Base-by-base conservation (phyloP, 2,888 invertebrate species). In the Sclerodermus sp. region DNA sequence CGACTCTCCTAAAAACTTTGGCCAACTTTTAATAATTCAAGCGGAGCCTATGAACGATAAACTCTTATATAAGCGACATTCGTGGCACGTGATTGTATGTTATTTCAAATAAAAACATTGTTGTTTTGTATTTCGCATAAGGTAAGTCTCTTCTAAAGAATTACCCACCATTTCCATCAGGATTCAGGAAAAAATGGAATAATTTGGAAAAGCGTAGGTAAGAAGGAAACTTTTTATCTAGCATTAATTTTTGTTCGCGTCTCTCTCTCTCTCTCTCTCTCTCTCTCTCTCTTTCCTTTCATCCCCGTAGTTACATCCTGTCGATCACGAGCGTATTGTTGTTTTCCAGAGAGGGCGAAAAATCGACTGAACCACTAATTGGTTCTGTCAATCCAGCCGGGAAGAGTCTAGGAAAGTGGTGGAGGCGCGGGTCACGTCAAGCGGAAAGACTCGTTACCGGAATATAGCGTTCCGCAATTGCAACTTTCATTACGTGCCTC, bases 61-160 rank as follows among this genome's bases (percentile, higher is more conserved):
- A 16, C 52, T 57, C 60, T 60, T 60, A 50, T 61, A 34, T n/a
- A 61, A 63, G 55, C 53, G 60, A 60, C 53, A 59, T 58, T 58
- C 54, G 52, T 62, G 64, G 51, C 58, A 67, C 59, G 62, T 71
- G 65, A 69, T 60, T 71, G 68, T 71, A 71, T 66, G 68, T 71
- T 67, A 65, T 69, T 71, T 68, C 62, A 63, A 71, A 71, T 71
- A 71, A 71, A 70, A 55, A 64, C 59, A 71, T 71, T 71, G 71
- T 70, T 70, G 71, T 71, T 71, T 71, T 71, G 57, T 71, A 69
- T 57, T 53, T 54, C 53, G 53, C n/a, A 53, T 51, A 14, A 31
- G 36, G 38, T 14, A 14, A 42, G 23, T 38, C 2, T 23, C 23
- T 8, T 23, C 3, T 23, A 23, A 3, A 23, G 8, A 23, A 23